Base-by-base conservation (phyloP, 2,888 invertebrate species). In the Eupsilia transversa region DNA sequence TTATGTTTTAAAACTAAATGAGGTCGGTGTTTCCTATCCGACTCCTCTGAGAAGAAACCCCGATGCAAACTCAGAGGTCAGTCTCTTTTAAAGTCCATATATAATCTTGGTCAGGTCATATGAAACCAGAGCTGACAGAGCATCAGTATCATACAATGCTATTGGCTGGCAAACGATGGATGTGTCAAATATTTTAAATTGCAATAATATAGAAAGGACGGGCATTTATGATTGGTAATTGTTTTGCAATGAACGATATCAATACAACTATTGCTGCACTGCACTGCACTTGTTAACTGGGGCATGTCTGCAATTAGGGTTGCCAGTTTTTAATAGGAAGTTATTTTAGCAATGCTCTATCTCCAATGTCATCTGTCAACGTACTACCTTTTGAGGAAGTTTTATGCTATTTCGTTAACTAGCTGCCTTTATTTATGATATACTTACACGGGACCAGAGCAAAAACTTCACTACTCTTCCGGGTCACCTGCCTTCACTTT, bases 211-310 rank as follows among this genome's bases (percentile, higher is more conserved):
- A 65, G 33, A 68, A 66, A 69, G 30, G 43, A 56, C 46, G 17
- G 54, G 2, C 43, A n/a, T 46, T 56, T 65, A 57, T 64, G 56
- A 38, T 70, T 67, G 64, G 35, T 67, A 72, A 84, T 71, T 68
- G 75, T 83, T 76, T 72, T 57, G 56, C 79, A 84, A 81, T 75
- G 10, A 30, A 66, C 33, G 52, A 23, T 68, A 72, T 71, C 60
- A 77, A 68, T 66, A 77, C 68, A 81, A 74, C 43, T 74, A 77
- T 78, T 84, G 49, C 69, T 73, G 67, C 66, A 74, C 35, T 79
- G 70, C 54, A 74, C 74, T 80, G 71, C 54, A 74, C 74, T 84
- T 78, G 72, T 72, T 65, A 68, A 81, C 70, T 84, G 64, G 77
- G 60, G 38, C 74, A 49, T 73, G n/a, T 73, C n/a, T 49, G 43